phyloP scores from a whole-genome alignment of 2,888 invertebrate genomes.

The Callinectes sapidus region DNA sequence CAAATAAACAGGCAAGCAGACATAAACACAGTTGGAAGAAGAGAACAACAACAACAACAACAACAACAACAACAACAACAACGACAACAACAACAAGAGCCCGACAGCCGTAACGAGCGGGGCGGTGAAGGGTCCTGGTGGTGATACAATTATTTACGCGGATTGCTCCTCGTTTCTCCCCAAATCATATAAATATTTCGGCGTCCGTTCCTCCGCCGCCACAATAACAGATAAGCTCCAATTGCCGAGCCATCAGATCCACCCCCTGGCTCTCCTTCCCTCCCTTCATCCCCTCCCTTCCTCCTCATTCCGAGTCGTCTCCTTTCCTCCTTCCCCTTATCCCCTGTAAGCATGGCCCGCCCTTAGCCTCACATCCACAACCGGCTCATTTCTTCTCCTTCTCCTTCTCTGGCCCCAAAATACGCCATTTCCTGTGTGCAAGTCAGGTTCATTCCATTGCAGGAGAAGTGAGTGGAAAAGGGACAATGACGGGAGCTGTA shows the following conservation, averaged over 20 bases:
- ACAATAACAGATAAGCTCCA: constrained; percentile 58
- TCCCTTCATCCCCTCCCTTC: background rate
- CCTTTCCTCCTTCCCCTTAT: background rate
- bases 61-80: background rate
- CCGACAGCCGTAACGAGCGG: background rate
- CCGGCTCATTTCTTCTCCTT: background rate
- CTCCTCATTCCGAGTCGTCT: background rate
- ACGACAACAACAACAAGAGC: background rate
- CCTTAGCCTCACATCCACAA: background rate
- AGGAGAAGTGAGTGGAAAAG: background rate
- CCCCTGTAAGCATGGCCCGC: background rate
- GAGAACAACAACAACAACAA: background rate
- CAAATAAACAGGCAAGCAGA: background rate
- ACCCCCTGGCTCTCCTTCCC: background rate
- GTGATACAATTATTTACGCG: constrained; percentile 41
- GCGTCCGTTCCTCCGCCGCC: constrained; percentile 36
- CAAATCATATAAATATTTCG: constrained; percentile 61
- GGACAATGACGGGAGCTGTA: background rate
- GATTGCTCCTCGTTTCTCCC: constrained; percentile 41
- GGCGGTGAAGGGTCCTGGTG: constrained; percentile 27
- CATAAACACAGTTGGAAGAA: background rate
- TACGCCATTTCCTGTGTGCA: constrained; percentile 13
- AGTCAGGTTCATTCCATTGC: background rate
- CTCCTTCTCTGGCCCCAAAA: background rate
- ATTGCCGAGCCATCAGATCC: constrained; percentile 46